Evolutionary conservation across 92 coral and sea anemone genomes (phyloP).

Genomic region (Chrysogorgia sp.): DNA sequence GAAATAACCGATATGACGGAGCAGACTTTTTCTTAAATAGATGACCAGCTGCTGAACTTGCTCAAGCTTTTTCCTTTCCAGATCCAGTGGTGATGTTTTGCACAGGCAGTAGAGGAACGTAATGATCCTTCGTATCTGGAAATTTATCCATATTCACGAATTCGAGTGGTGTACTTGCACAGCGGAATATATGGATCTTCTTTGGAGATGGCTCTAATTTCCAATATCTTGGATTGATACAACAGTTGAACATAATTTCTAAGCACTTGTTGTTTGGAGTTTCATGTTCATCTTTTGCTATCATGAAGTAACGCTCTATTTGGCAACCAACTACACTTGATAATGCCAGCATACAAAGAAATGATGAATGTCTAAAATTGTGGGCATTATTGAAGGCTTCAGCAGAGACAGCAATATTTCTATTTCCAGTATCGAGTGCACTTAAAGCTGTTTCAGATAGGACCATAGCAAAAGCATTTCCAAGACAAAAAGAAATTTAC

Average conservation of each 20-base stretch:
- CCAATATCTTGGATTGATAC: too few relatives aligned
- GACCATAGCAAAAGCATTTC: constrained; percentile 51
- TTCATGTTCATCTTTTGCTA: too few relatives aligned
- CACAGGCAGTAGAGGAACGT: background rate
- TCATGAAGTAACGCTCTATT: constrained; percentile 40
- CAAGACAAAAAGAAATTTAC: constrained; percentile 25
- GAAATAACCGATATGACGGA: background rate
- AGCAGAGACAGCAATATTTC: constrained; percentile 8
- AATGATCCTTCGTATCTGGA: background rate
- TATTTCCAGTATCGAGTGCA: constrained; percentile 2
- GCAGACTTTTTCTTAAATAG: background rate
- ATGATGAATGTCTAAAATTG: constrained; percentile 25
- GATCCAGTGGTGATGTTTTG: background rate
- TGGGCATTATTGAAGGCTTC: constrained; percentile 23
- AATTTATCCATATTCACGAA: background rate
- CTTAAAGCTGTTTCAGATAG: constrained; percentile 26
- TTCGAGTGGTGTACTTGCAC: background rate
- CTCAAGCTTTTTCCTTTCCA: background rate
- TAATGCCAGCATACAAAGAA: constrained; percentile 38
- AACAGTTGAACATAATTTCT: too few relatives aligned
- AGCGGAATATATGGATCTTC: constrained; percentile 3
- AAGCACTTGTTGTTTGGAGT: too few relatives aligned
- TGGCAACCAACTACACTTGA: constrained; percentile 18
- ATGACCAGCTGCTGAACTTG: background rate
- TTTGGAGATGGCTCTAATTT: too few relatives aligned